Evolutionary conservation across 2,797 vertebrate genomes (phyloP).

Genomic region (Clarias laeviceps): DNA sequence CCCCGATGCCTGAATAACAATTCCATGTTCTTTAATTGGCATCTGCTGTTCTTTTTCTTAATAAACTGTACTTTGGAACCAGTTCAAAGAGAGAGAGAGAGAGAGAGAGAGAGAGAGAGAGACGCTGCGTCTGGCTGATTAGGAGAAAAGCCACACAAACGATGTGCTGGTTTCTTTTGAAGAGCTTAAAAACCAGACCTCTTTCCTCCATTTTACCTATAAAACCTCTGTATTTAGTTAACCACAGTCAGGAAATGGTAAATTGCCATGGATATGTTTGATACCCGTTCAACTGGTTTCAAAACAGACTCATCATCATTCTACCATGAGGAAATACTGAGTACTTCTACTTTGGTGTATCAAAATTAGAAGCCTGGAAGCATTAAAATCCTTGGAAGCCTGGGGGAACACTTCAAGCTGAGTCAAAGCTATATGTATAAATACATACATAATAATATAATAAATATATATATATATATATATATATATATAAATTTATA

Average conservation of each 20-base stretch:
- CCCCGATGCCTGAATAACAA: neutral
- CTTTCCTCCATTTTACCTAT: neutral
- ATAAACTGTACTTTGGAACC: neutral
- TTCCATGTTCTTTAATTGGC: constrained; percentile 17
- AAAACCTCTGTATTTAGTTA: neutral
- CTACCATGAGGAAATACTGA: neutral
- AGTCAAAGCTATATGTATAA: neutral
- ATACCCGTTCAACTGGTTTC: neutral
- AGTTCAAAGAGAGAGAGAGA: neutral
- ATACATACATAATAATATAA: too few relatives aligned
- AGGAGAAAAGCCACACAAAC: neutral
- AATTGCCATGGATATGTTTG: neutral
- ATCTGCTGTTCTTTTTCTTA: neutral
- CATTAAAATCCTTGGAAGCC: neutral
- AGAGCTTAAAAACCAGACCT: neutral
- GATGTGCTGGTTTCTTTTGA: neutral
- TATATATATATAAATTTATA: too few relatives aligned
- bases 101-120: neutral
- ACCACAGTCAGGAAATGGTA: neutral
- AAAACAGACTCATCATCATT: neutral
- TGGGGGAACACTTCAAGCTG: neutral
- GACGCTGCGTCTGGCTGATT: too few relatives aligned
- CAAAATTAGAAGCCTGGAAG: too few relatives aligned
- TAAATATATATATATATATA: too few relatives aligned
- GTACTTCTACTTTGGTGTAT: neutral